These are phyloP conservation scores for Dryocosmus kuriphilus DNA, from an alignment of 2,888 invertebrate species.

Conservation along the genomic window DNA sequence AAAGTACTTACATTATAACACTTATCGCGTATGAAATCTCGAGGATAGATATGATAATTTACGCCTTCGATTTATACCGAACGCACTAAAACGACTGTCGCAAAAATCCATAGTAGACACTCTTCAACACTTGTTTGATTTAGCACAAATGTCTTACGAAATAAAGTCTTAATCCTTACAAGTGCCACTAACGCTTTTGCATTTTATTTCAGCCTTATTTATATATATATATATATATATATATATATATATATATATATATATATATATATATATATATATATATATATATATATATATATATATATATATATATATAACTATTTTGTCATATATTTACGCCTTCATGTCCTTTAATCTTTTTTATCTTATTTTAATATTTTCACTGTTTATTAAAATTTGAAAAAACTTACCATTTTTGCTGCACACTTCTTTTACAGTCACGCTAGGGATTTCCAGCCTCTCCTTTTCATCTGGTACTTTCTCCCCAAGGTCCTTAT, in stretches of 20 bases:
- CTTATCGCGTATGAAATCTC: conserved; percentile 23
- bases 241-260: no score
- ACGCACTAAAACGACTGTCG: conserved; percentile 8
- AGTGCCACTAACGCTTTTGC: background rate
- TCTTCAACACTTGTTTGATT: background rate
- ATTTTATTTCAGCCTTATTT: background rate
- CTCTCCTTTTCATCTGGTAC: conserved; percentile 17
- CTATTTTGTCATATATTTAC: background rate
- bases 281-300: no score
- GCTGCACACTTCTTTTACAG: conserved; percentile 55
- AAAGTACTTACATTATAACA: background rate
- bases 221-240: no score
- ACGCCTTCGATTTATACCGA: conserved; percentile 15
- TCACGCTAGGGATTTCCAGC: conserved; percentile 47
- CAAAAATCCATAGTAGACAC: background rate
- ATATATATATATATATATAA: no score
- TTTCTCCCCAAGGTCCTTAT: conserved; percentile 55
- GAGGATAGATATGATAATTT: conserved; percentile 27
- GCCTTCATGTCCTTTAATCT: background rate
- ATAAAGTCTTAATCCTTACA: background rate
- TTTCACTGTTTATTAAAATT: background rate
- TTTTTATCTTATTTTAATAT: background rate
- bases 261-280: no score
- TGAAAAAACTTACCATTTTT: conserved; percentile 60
- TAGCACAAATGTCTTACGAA: background rate